Evolutionary conservation across 2,797 vertebrate species (phyloP).

Genomic region (Enteromius argenteus): DNA sequence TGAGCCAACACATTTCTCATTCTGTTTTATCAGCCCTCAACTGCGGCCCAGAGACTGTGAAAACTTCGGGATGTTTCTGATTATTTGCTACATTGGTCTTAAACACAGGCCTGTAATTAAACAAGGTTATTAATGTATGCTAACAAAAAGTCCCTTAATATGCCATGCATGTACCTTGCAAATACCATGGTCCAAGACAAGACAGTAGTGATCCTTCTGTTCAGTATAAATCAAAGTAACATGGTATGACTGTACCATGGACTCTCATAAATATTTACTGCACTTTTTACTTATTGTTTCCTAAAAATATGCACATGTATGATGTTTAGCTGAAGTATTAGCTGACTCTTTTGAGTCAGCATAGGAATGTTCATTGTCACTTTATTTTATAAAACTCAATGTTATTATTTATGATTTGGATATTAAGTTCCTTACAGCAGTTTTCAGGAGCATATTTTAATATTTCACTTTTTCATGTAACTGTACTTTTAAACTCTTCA

Average conservation of each 20-base stretch:
- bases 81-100: not conserved
- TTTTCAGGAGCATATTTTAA: not conserved
- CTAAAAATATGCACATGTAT: not conserved
- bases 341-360: not conserved
- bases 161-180: not conserved
- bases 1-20: constrained; percentile 13
- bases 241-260: not conserved
- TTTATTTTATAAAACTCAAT: not conserved
- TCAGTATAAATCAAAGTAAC: not conserved
- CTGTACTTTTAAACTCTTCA: not conserved
- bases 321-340: not conserved
- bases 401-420: not conserved
- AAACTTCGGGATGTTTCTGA: not conserved
- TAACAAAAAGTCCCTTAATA: not conserved
- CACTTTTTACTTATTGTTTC: not conserved
- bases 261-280: not conserved
- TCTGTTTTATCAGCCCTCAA: constrained; percentile 6
- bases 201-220: not conserved
- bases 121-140: not conserved
- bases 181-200: not conserved
- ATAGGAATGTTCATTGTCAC: not conserved
- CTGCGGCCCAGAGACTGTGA: not conserved
- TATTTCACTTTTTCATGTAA: not conserved
- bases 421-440: not conserved
- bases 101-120: not conserved